Evolutionary conservation across 2,113 vertebrate species (phyloP), one percentile per base, ranked within the genome.

Genomic region (Tricholaema leucomelas): DNA sequence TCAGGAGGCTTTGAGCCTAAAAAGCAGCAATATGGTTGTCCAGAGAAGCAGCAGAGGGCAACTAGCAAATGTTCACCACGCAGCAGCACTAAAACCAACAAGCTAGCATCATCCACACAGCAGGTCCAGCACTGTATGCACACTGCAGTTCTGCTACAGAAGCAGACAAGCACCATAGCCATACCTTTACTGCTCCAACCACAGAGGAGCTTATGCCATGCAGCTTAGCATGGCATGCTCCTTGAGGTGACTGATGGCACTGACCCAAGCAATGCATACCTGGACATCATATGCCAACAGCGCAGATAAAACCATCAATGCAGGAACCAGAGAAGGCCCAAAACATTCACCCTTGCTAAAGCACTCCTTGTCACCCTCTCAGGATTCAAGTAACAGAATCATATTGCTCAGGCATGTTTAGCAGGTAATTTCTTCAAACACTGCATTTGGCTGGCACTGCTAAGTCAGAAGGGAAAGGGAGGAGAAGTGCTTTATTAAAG

Each of bases 81-180:
- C 10, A 35, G 61, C 50, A 69, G 48, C 58, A 44, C n/a, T 12
- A 3, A n/a, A 61, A 67, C 36, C 0, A 5, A 33, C 48, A 44
- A 6, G 42, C 11, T 17, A n/a, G 19, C 61, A 24, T 40, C 4
- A 2, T 15, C 48, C 35, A 30, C 2, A 2, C 12, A 11, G 30
- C 30, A 50, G 30, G 61, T 42, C 35, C 71, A 42, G 33, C 15
- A 16, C 63, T 5, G 7, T 35, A 15, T 8, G 13, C 36, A 44
- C 30, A 0, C 4, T 6, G 38, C 24, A 83, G 44, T n/a, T 38
- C 55, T 61, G 2, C 60, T 30, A 2, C n/a, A 81, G 65, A 14
- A 21, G n/a, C 38, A 70, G n/a, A 0, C 18, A 17, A 63, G 27
- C 24, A 8, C 52, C n/a, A 2, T 1, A 2, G 8, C 8, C 52